Base-by-base conservation (phyloP, 2,888 invertebrate genomes). In the Ischnus inquisitorius region DNA sequence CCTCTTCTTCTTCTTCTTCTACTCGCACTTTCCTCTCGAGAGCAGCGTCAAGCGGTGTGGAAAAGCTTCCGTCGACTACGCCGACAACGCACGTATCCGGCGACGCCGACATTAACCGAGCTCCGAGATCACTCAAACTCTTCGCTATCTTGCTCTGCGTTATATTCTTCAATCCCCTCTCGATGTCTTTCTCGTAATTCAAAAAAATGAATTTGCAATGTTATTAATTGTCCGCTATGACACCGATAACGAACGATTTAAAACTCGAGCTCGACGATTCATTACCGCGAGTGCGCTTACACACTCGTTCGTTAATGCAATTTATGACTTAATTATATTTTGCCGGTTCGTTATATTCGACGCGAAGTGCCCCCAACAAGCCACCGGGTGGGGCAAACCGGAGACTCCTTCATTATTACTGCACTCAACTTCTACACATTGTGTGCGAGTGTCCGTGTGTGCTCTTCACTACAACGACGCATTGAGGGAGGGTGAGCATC, bases 21-120 rank as follows among this genome's bases (percentile, higher is more conserved):
- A 10, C 67, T 68, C 54, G 51, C 67, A 57, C 67, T 60, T 57
- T 65, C 22, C 69, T 77, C 78, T 28, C 62, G 78, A 25, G 69
- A 68, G 48, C 51, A n/a, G 68, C 43, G 62, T 62, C 74, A 39
- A 12, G 19, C 62, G 12, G 46, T 48, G 14, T 14, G 46, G 39
- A 60, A 60, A 10, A 60, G 28, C 60, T 28, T 60, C 60, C 60
- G 25, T 12, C 60, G 12, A 22, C 12, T 22, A 8, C 22, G 19
- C 5, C n/a, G 60, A 28, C 19, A 19, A 57, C 54, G 14, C 12
- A 60, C 22, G 51, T 51, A 19, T 10, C 51, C n/a, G 46, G n/a
- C 48, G 34, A 34, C 34, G 34, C 34, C 34, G 34, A 34, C 34
- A 1, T 34, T 34, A 34, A 34, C 34, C 8, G 34, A 34, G 34